Base-by-base conservation (phyloP, 2,797 vertebrate species). In the Kryptopterus vitreolus region DNA sequence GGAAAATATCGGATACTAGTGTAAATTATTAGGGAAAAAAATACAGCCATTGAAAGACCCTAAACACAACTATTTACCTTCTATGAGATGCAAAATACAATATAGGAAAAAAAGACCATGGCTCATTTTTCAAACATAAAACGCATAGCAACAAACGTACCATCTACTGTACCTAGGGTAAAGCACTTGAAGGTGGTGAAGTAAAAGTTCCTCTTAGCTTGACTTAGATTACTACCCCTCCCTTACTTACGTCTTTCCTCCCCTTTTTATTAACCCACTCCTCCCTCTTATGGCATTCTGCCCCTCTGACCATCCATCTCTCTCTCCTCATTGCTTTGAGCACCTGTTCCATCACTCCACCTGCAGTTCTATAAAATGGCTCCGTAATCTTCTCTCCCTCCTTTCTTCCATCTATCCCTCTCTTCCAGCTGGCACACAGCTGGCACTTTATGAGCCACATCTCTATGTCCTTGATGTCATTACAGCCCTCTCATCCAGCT, bases 291-390 rank as follows among this genome's bases (percentile, higher is more conserved):
- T 85, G 38, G 77, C 87, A 87, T 81, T 86, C 70, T 74, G 74
- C 76, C 81, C 86, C 84, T 84, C 84, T 80, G 69, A 79, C 80
- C 84, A 87, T 82, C 87, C 82, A 74, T 61, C 46, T 46, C 63
- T 46, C 63, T 76, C 18, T 43, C 78, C 70, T 77, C 38, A 24
- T 50, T 82, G 77, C 75, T 77, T 62, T 75, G 79, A 85, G 83
- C 90, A 92, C 90, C 89, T 92, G 91, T 87, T 91, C 85, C 43
- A 87, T 81, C 43, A 70, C 53, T 83, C 82, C 90, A 92, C 90
- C 89, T 92, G 90, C 62, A 86, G 69, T 5, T 74, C 76, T 50
- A 81, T 90, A 88, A 87, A 81, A 65, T 29, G 48, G 16, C 75
- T 69, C 73, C 84, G 83, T 55, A 85, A 80, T n/a, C 33, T 80